A percentile compares a stretch with the other conserved stretches of the same genome.
These are phyloP conservation scores for Mastomys coucha DNA, from an alignment of 2,113 vertebrate genomes.

Conservation along the genomic window DNA sequence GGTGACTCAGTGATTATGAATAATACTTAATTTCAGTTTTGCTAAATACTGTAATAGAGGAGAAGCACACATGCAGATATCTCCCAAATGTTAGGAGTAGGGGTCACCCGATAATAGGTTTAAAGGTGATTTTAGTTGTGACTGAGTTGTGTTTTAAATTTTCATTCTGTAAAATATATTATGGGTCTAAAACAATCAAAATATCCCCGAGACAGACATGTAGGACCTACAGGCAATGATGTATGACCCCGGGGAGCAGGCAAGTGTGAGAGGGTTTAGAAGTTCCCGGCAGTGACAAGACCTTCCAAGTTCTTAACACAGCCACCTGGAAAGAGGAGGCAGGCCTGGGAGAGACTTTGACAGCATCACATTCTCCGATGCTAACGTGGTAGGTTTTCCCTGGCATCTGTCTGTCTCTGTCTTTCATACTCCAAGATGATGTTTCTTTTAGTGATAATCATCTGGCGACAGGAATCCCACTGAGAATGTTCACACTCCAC, in stretches of 20 bases:
- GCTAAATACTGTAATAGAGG: background rate
- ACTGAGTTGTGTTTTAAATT: constrained; percentile 24
- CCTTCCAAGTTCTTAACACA: background rate
- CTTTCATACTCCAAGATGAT: background rate
- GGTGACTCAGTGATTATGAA: background rate
- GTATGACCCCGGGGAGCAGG: background rate
- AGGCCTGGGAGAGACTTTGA: background rate
- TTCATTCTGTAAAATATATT: constrained; percentile 4
- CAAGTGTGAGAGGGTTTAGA: background rate
- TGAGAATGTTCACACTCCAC: background rate
- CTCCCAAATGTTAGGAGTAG: background rate
- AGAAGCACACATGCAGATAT: background rate
- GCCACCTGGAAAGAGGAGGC: background rate
- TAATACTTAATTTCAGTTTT: constrained; percentile 41
- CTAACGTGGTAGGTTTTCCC: background rate
- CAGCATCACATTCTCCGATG: background rate
- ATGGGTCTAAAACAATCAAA: background rate
- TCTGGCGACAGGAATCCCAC: background rate
- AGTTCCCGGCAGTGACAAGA: background rate
- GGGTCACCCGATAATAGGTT: background rate
- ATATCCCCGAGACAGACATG: background rate
- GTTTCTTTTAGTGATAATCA: constrained; percentile 31
- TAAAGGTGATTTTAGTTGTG: constrained; percentile 41
- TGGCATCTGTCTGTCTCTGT: background rate
- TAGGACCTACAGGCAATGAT: background rate